These are phyloP conservation scores for Melanerpes formicivorus DNA, from an alignment of 2,113 vertebrate species.

Conservation along the genomic window DNA sequence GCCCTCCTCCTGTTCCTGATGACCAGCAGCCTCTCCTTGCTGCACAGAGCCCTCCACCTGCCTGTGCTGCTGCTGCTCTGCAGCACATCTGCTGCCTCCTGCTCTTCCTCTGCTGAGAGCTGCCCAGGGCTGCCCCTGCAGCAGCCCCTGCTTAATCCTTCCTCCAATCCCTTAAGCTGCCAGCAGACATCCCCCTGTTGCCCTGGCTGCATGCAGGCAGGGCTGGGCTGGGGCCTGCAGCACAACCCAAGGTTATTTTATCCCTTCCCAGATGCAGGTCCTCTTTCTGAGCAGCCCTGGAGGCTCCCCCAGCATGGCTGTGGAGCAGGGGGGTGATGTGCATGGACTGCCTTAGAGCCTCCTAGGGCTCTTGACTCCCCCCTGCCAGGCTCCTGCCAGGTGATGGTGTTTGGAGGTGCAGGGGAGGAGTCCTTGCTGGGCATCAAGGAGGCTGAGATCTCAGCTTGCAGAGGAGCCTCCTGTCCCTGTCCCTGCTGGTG, in stretches of 20 bases:
- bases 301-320: fast-evolving
- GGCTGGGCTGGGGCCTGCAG: not conserved
- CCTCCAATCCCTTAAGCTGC: conserved; percentile 68
- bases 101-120: not conserved
- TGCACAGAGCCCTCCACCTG: no score
- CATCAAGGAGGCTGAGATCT: not conserved
- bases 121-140: conserved; percentile 21
- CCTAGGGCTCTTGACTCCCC: not conserved
- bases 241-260: not conserved
- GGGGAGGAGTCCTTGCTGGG: not conserved
- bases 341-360: not conserved
- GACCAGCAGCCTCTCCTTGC: no score
- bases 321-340: not conserved
- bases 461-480: not conserved
- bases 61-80: no score
- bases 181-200: conserved; percentile 60
- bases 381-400: not conserved
- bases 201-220: conserved; percentile 37
- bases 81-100: no score
- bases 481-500: not conserved
- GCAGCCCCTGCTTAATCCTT: conserved; percentile 69
- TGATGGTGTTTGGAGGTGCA: not conserved
- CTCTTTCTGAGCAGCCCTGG: not conserved
- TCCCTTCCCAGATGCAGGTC: not conserved
- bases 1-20: no score